A percentile compares a stretch with the other conserved stretches of the same genome.
These are phyloP conservation scores for Emydura subglobosa DNA, from an alignment of 2,113 vertebrate genomes.

Conservation along the genomic window DNA sequence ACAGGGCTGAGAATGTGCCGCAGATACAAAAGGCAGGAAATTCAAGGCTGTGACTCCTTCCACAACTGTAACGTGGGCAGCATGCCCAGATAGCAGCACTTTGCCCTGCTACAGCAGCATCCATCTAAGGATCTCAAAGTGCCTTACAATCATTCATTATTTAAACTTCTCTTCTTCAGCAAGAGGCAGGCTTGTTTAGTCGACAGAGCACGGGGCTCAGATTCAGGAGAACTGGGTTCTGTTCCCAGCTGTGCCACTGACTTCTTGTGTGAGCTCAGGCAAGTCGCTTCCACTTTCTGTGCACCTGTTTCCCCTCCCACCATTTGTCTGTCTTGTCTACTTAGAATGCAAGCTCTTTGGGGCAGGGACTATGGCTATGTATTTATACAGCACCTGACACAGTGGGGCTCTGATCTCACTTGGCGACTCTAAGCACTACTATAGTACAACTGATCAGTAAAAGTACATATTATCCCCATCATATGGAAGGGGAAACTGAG, in stretches of 20 bases:
- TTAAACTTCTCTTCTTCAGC: neutral
- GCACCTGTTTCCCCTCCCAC: neutral
- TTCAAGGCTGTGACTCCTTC: rapidly evolving
- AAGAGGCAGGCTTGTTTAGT: neutral
- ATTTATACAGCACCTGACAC: neutral
- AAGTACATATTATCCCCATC: neutral
- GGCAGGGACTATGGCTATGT: neutral
- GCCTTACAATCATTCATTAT: neutral
- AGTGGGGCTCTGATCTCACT: neutral
- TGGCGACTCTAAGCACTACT: neutral
- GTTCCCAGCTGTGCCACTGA: neutral
- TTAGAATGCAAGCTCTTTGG: neutral
- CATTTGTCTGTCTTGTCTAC: neutral
- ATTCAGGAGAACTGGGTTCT: neutral
- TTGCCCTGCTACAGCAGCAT: neutral
- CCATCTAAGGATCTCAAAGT: neutral
- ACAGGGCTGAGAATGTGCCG: neutral
- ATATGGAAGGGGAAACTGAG: neutral
- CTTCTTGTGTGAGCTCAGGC: neutral
- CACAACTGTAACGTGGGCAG: neutral
- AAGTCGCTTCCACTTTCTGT: neutral
- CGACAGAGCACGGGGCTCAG: neutral
- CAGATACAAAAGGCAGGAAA: neutral
- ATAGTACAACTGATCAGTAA: neutral
- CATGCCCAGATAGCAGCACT: neutral